These are phyloP conservation scores for Deilephila elpenor DNA, from an alignment of 2,888 invertebrate genomes.

Conservation along the genomic window DNA sequence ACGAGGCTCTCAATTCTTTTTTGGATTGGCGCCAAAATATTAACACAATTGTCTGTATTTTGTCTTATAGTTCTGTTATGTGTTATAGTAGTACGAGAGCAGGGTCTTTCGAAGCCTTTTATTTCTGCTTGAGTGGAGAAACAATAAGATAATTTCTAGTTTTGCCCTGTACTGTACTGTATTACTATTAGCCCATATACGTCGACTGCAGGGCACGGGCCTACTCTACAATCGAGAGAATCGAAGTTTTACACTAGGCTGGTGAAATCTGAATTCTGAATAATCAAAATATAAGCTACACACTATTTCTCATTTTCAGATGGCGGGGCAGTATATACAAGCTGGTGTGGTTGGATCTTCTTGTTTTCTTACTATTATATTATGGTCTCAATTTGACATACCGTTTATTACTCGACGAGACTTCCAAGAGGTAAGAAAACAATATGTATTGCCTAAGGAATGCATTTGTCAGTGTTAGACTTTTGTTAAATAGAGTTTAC, in stretches of 20 bases:
- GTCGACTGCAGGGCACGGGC: too few relatives aligned
- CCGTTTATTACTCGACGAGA: slow-evolving; percentile 87
- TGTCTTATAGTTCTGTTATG: neutral
- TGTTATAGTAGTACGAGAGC: neutral
- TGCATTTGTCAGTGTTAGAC: neutral
- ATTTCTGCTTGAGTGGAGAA: too few relatives aligned
- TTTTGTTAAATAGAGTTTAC: neutral
- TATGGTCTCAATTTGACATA: slow-evolving; percentile 92
- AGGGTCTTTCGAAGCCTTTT: neutral
- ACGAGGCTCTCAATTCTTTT: neutral
- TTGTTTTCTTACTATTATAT: slow-evolving; percentile 91
- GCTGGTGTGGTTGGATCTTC: slow-evolving; percentile 94
- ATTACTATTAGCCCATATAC: too few relatives aligned
- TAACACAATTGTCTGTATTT: neutral
- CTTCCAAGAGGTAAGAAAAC: slow-evolving; percentile 87
- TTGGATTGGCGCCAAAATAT: neutral
- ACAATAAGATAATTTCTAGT: neutral
- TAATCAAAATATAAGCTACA: neutral
- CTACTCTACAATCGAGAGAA: too few relatives aligned
- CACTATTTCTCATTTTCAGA: slow-evolving; percentile 82
- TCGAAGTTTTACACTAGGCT: too few relatives aligned
- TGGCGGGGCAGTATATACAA: slow-evolving; percentile 98
- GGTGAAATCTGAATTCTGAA: neutral
- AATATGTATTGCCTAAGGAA: too few relatives aligned
- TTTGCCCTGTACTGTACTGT: too few relatives aligned